Conservation (phyloP, 2,888 invertebrate species). For the Spilosoma lubricipeda region DNA sequence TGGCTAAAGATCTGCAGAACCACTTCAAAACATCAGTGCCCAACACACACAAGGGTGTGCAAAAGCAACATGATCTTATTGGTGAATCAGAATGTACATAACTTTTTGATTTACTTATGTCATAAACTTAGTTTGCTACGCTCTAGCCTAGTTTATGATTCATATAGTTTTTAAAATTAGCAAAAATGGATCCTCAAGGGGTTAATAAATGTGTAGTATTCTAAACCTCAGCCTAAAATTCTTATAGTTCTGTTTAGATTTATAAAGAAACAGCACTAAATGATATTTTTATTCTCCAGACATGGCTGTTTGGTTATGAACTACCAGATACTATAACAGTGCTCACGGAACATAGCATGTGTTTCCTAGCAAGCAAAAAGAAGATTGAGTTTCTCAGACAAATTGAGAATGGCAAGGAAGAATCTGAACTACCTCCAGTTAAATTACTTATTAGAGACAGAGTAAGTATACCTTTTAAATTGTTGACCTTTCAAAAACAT, state of each 20-base stretch:
- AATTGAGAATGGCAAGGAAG: conserved; percentile 94
- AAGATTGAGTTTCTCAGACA: conserved; percentile 98
- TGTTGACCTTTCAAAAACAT: neutral
- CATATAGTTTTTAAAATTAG: too few species aligned
- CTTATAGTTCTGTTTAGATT: neutral
- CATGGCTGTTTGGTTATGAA: conserved; percentile 99
- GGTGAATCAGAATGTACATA: too few species aligned
- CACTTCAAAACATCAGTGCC: too few species aligned
- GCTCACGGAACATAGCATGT: conserved; percentile 93
- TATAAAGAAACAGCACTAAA: neutral
- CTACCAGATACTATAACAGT: conserved; percentile 98
- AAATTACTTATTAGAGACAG: conserved; percentile 96
- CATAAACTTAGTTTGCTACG: too few species aligned
- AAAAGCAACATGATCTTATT: too few species aligned
- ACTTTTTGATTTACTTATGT: too few species aligned
- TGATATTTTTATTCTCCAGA: conserved; percentile 80
- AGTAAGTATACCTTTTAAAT: conserved; percentile 84
- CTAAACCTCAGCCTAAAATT: neutral
- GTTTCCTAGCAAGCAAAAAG: conserved; percentile 98
- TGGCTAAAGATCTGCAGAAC: too few species aligned
- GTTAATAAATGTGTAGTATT: too few species aligned
- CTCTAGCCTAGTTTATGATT: too few species aligned
- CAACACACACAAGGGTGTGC: too few species aligned
- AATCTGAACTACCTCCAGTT: conserved; percentile 92
- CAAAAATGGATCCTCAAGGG: too few species aligned